Evolutionary conservation across 2,113 vertebrate genomes (phyloP).

Genomic region (Pogonocichla stellata): DNA sequence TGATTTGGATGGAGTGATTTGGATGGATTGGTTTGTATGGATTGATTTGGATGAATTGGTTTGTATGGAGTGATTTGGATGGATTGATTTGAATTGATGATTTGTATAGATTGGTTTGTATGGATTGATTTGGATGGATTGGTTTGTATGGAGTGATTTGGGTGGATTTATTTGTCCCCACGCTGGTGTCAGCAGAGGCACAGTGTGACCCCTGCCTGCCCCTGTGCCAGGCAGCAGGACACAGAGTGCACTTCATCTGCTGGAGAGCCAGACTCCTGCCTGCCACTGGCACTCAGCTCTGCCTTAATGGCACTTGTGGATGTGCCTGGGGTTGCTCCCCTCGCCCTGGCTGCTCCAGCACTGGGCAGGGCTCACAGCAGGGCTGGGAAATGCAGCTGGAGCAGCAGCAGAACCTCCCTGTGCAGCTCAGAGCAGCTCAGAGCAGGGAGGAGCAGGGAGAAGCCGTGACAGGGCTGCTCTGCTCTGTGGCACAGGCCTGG

Average conservation of each 20-base stretch:
- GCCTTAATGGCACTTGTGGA: background rate
- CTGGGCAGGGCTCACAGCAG: background rate
- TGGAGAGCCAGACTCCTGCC: background rate
- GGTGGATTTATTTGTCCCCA: too few species aligned
- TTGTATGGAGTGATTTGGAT: background rate
- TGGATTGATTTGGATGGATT: too few species aligned
- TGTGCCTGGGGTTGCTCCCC: background rate
- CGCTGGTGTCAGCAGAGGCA: accelerated
- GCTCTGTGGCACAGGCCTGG: background rate
- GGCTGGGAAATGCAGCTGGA: background rate
- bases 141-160: background rate
- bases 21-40: background rate
- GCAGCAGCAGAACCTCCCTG: background rate
- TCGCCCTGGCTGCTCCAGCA: accelerated
- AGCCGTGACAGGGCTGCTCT: accelerated
- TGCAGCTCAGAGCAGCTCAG: background rate
- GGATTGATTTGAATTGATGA: background rate
- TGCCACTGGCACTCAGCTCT: background rate
- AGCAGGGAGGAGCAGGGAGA: background rate
- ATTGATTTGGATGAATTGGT: background rate
- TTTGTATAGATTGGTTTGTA: background rate
- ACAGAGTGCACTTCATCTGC: background rate
- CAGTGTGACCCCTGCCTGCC: background rate
- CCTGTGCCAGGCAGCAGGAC: background rate
- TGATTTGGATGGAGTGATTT: background rate